Evolutionary conservation across 2,888 invertebrate species (phyloP).

Genomic region (Terebella lapidaria): DNA sequence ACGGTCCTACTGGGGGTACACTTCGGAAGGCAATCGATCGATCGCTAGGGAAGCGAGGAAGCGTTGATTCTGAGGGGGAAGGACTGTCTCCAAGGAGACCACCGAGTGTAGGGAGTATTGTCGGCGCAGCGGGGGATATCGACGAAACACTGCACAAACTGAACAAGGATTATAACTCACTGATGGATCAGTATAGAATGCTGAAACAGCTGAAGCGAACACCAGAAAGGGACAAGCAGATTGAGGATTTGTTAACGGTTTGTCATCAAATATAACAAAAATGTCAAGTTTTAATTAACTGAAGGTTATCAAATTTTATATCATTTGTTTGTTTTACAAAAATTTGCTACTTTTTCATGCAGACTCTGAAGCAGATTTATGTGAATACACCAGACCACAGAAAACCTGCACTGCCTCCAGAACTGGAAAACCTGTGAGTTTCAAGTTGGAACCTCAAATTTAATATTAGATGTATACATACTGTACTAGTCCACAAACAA

Average conservation of each 20-base stretch:
- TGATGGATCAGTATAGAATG: slow-evolving; percentile 43
- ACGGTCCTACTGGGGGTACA: slow-evolving; percentile 31
- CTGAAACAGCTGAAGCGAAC: slow-evolving; percentile 41
- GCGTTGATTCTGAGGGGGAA: not conserved
- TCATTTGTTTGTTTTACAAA: too few relatives aligned
- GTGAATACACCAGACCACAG: slow-evolving; percentile 41
- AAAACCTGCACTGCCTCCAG: slow-evolving; percentile 32
- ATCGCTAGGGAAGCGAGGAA: not conserved
- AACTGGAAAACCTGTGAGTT: slow-evolving; percentile 38
- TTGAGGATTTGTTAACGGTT: slow-evolving; percentile 41
- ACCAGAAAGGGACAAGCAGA: slow-evolving; percentile 38
- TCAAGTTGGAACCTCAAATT: not conserved
- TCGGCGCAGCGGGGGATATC: slow-evolving; percentile 12
- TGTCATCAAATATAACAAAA: too few relatives aligned
- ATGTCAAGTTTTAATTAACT: too few relatives aligned
- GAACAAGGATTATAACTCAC: slow-evolving; percentile 39
- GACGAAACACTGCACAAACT: slow-evolving; percentile 27
- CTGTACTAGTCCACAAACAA: too few relatives aligned
- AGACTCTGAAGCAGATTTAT: slow-evolving; percentile 39
- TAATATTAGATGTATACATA: not conserved
- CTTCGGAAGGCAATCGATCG: slow-evolving; percentile 25
- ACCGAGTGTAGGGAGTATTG: slow-evolving; percentile 13
- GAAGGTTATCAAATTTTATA: too few relatives aligned
- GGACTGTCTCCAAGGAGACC: slow-evolving; percentile 1
- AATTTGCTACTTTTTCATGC: slow-evolving; percentile 13